Percentiles rank a stretch among this genome's conserved stretches.
Evolutionary conservation across 2,888 invertebrate genomes (phyloP).

Genomic region (Priocnemis perturbator): DNA sequence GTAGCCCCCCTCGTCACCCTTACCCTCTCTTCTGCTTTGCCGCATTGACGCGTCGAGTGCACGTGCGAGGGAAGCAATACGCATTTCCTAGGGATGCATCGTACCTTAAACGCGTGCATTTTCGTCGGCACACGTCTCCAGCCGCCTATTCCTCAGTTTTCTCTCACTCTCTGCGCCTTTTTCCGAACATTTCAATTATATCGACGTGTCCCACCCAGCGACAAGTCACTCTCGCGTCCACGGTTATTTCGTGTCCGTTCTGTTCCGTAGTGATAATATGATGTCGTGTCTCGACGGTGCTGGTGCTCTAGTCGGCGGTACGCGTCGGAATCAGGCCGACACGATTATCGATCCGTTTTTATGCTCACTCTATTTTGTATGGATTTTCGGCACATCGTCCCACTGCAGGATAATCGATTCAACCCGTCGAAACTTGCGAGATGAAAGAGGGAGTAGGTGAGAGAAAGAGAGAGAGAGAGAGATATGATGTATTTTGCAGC

Average conservation of each 20-base stretch:
- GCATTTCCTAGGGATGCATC: conserved; percentile 34
- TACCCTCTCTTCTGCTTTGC: conserved; percentile 37
- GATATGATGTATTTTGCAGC: no score
- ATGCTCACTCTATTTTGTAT: no score
- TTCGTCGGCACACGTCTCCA: not conserved
- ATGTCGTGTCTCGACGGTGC: not conserved
- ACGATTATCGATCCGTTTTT: no score
- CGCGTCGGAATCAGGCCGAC: no score
- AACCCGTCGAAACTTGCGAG: not conserved
- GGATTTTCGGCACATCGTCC: no score
- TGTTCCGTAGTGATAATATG: not conserved
- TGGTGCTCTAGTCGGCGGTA: no score
- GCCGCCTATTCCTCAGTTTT: not conserved
- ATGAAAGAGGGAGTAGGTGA: no score
- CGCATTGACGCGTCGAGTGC: conserved; percentile 60
- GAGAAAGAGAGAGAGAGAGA: no score
- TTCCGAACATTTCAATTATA: not conserved
- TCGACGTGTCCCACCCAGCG: not conserved
- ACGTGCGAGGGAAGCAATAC: conserved; percentile 47
- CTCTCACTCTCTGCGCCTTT: not conserved
- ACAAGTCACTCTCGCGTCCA: not conserved
- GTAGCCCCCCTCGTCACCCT: conserved; percentile 38
- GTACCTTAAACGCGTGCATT: not conserved
- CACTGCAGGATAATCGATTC: conserved; percentile 6
- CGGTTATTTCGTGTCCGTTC: not conserved